Conservation (phyloP, 2,888 invertebrate species). For the Andrena chrysosceles region DNA sequence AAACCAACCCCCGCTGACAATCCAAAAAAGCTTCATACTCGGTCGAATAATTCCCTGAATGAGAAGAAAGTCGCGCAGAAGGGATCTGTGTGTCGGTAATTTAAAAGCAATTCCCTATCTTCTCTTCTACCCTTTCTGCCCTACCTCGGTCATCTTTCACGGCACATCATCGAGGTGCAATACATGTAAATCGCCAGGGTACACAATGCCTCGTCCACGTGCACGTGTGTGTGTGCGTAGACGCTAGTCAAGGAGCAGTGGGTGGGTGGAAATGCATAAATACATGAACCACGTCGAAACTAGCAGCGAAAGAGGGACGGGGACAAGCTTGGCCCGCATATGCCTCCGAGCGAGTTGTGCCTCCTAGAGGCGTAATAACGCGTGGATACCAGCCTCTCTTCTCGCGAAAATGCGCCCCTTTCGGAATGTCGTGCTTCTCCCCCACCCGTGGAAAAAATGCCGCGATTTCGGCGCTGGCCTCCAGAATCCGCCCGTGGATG, state of each 20-base stretch:
- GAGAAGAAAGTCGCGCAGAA: not conserved
- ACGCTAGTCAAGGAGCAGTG: conserved; percentile 63
- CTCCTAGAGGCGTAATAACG: conserved; percentile 80
- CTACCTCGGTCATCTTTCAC: conserved; percentile 51
- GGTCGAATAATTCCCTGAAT: not conserved
- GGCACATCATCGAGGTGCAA: conserved; percentile 55
- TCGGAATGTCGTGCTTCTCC: conserved; percentile 70
- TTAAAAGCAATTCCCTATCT: conserved; percentile 56
- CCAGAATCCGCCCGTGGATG: conserved; percentile 53
- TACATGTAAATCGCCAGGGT: conserved; percentile 57
- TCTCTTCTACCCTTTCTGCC: conserved; percentile 15
- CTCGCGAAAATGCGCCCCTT: conserved; percentile 77
- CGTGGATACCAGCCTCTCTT: conserved; percentile 71
- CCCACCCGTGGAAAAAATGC: conserved; percentile 52
- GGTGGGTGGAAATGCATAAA: conserved; percentile 81
- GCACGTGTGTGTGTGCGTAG: conserved; percentile 22
- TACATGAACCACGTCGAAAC: conserved; percentile 80
- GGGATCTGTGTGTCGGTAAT: conserved; percentile 35
- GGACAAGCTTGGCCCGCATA: conserved; percentile 79
- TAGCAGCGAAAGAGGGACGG: conserved; percentile 72
- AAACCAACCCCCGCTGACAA: not conserved
- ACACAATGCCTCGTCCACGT: conserved; percentile 27
- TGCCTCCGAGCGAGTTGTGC: conserved; percentile 73
- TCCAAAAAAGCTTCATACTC: not conserved
- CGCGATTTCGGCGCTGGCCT: conserved; percentile 36